These are phyloP conservation scores for Goniozus legneri DNA, from an alignment of 1,140 invertebrate genomes.

Conservation along the genomic window DNA sequence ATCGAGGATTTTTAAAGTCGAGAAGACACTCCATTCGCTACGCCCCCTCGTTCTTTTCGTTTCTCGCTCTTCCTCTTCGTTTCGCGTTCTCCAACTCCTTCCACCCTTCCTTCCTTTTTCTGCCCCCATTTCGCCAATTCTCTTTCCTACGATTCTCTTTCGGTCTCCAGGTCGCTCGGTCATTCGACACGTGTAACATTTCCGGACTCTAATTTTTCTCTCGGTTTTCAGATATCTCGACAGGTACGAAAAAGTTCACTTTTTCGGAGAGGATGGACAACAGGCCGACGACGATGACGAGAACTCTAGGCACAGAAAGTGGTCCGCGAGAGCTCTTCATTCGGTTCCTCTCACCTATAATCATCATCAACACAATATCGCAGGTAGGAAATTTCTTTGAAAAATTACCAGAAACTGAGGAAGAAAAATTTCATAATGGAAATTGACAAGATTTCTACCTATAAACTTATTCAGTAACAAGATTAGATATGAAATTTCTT, in stretches of 20 bases:
- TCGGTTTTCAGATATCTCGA: constrained; percentile 69
- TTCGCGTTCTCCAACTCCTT: not conserved
- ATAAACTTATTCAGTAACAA: no score
- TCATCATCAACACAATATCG: constrained; percentile 76
- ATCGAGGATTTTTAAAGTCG: no score
- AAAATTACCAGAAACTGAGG: no score
- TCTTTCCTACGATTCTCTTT: no score
- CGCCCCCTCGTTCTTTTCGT: no score
- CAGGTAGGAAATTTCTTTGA: constrained; percentile 55
- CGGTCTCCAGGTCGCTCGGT: not conserved
- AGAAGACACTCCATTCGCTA: no score
- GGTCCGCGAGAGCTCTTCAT: constrained; percentile 65
- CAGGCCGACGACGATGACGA: constrained; percentile 73
- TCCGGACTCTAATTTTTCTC: constrained; percentile 14
- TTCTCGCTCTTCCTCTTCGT: not conserved
- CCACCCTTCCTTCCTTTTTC: not conserved
- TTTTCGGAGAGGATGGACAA: constrained; percentile 77
- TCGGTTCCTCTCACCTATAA: constrained; percentile 79
- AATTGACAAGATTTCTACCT: no score
- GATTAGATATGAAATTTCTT: no score
- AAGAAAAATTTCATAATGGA: not conserved
- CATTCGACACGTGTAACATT: constrained; percentile 11
- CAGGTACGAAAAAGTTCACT: constrained; percentile 81
- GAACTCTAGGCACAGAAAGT: constrained; percentile 66
- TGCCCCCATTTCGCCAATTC: no score